Conservation (phyloP, 2,888 invertebrate genomes). For the Agrenia bidenticulata region DNA sequence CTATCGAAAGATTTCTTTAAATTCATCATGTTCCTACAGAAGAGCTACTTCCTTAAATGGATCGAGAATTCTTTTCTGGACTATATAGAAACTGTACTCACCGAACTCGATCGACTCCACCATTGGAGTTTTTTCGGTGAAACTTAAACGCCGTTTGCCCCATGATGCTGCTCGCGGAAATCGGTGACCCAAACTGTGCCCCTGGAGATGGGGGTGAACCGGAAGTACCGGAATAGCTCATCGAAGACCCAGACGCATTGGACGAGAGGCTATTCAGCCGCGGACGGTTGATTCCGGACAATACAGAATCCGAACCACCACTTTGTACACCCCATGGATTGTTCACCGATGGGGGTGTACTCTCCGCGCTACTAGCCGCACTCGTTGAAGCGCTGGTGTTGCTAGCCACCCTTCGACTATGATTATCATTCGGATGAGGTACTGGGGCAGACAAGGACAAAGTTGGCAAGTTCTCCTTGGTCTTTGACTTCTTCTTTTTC, state of each 20-base stretch:
- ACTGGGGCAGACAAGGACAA: slow-evolving; percentile 63
- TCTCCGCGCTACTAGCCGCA: background rate
- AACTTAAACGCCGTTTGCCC: slow-evolving; percentile 38
- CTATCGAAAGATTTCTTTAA: too few species aligned
- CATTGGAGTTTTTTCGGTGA: slow-evolving; percentile 39
- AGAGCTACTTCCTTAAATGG: too few species aligned
- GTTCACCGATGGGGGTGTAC: background rate
- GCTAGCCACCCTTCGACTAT: slow-evolving; percentile 22
- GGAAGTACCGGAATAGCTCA: slow-evolving; percentile 53
- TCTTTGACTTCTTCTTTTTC: slow-evolving; percentile 70
- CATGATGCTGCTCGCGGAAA: slow-evolving; percentile 14
- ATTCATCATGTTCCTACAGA: too few species aligned
- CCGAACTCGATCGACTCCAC: slow-evolving; percentile 29
- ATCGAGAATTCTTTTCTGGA: too few species aligned
- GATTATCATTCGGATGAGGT: slow-evolving; percentile 55
- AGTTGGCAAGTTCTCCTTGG: slow-evolving; percentile 66
- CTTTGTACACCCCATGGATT: slow-evolving; percentile 54
- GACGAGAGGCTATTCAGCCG: slow-evolving; percentile 57
- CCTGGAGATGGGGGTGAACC: slow-evolving; percentile 48
- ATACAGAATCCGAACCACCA: background rate
- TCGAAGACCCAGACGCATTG: slow-evolving; percentile 56
- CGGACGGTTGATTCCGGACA: slow-evolving; percentile 35
- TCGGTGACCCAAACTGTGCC: slow-evolving; percentile 32
- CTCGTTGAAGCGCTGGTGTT: background rate
- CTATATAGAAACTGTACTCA: slow-evolving; percentile 17